Conservation (phyloP, 2,797 vertebrate genomes). For the Prunella strophiata region DNA sequence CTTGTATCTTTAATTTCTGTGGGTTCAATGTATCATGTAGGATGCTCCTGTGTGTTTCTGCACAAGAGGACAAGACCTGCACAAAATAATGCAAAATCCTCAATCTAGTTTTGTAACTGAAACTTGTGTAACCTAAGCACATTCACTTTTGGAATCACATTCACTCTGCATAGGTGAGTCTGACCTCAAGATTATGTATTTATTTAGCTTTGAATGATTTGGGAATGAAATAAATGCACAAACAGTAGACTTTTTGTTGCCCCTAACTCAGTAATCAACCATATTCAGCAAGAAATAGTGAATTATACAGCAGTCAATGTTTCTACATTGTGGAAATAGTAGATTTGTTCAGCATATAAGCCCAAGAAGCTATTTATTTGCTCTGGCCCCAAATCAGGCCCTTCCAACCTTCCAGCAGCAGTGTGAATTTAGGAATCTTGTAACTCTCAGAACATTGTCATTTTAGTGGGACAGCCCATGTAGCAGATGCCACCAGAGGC, state of each 20-base stretch:
- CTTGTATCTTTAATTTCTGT: neutral
- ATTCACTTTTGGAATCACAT: neutral
- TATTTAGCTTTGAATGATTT: neutral
- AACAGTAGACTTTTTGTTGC: neutral
- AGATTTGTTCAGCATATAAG: neutral
- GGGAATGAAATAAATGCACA: neutral
- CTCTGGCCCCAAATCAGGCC: neutral
- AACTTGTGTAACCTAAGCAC: accelerated
- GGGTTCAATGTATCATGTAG: neutral
- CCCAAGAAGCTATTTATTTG: neutral
- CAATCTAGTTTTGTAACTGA: neutral
- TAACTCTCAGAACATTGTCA: neutral
- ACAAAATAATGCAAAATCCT: neutral
- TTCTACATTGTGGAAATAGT: neutral
- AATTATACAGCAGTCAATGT: neutral
- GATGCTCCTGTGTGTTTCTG: neutral
- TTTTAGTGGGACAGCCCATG: neutral
- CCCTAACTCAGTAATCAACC: neutral
- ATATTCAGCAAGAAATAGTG: neutral
- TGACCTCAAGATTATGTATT: neutral
- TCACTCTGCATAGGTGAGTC: neutral
- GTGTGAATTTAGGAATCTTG: neutral
- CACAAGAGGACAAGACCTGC: neutral
- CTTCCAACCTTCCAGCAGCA: neutral
- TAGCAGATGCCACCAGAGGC: neutral